phyloP scores from a whole-genome alignment of 2,113 vertebrate species.

The Amblyornis subalaris region DNA sequence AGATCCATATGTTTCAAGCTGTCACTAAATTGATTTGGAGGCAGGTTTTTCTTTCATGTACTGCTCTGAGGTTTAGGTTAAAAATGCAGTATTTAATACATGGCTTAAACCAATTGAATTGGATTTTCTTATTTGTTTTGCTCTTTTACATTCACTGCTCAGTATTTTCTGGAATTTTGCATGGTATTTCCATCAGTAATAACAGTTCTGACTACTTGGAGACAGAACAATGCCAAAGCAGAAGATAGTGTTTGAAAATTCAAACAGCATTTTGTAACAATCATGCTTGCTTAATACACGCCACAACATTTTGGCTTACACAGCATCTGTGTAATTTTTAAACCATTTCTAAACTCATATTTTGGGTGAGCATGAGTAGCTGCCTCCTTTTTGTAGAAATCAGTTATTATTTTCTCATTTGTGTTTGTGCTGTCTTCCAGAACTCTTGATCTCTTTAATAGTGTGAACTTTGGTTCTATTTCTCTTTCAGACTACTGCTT shows the following conservation, averaged over 20 bases:
- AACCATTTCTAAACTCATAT: background rate
- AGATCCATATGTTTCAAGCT: constrained; percentile 28
- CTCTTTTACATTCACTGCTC: background rate
- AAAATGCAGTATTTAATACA: constrained; percentile 7
- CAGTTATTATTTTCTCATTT: background rate
- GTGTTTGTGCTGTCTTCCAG: background rate
- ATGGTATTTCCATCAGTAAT: constrained; percentile 7
- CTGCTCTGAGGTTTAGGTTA: background rate
- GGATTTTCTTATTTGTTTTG: background rate
- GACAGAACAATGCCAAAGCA: background rate
- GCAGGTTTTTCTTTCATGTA: constrained; percentile 27
- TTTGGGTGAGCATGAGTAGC: background rate
- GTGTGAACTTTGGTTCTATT: background rate
- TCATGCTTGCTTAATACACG: background rate
- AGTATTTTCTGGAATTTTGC: constrained; percentile 19
- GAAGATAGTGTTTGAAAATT: background rate
- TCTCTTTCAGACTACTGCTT: background rate
- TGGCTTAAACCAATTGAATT: background rate
- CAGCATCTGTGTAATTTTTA: background rate
- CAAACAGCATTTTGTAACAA: background rate
- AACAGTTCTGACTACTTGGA: background rate
- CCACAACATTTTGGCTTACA: background rate
- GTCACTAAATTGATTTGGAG: constrained; percentile 13
- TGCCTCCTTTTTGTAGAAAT: background rate
- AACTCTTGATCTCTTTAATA: background rate